Evolutionary conservation across 2,113 vertebrate genomes (phyloP).

Genomic region (Australoheros scitulus): DNA sequence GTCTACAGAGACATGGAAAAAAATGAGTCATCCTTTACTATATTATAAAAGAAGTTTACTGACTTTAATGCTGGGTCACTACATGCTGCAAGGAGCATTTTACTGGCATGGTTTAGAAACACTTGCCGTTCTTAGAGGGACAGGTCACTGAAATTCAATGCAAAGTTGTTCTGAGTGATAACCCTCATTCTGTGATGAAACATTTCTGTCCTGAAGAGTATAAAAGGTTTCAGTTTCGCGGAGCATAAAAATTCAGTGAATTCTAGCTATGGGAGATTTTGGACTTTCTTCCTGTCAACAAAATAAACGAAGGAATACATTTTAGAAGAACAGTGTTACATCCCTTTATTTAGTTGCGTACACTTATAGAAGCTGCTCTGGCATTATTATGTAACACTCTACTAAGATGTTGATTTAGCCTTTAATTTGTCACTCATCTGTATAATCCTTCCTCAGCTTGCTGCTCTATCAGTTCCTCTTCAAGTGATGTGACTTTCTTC

Average conservation of each 20-base stretch:
- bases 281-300: background rate
- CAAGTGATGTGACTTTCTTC: slow-evolving; percentile 18
- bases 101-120: no score
- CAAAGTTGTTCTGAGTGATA: background rate
- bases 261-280: background rate
- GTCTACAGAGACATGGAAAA: background rate
- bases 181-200: background rate
- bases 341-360: background rate
- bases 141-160: background rate
- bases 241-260: background rate
- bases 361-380: background rate
- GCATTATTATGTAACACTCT: background rate
- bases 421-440: background rate
- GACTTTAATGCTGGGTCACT: background rate
- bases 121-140: no score
- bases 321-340: background rate
- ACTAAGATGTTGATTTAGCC: background rate
- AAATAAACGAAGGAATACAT: background rate
- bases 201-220: background rate
- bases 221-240: background rate
- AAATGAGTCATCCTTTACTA: background rate
- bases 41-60: background rate
- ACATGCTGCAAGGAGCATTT: background rate
- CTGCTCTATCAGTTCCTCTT: slow-evolving; percentile 9
- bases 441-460: background rate